phyloP scores from a whole-genome alignment of 2,797 vertebrate genomes.

The Enteromius trimaculatus region DNA sequence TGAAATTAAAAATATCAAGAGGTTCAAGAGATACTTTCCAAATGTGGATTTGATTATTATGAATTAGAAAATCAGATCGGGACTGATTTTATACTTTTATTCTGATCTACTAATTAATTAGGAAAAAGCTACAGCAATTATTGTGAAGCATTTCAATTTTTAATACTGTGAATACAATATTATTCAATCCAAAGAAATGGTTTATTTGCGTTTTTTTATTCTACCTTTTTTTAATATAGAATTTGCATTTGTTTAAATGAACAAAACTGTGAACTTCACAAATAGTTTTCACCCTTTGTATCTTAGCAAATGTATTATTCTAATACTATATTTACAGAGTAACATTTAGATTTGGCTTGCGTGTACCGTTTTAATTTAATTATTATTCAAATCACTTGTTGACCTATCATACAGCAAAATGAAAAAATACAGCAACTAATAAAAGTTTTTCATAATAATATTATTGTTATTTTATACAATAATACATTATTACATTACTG shows the following conservation, averaged over 20 bases:
- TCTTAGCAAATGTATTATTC: background rate
- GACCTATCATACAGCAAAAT: background rate
- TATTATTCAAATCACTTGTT: background rate
- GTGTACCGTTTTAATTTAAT: background rate
- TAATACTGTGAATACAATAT: background rate
- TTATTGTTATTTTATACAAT: background rate
- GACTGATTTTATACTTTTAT: background rate
- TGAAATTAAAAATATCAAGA: background rate
- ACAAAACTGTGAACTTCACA: background rate
- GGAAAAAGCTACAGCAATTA: background rate
- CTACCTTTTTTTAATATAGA: background rate
- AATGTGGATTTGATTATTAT: background rate
- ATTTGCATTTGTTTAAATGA: background rate
- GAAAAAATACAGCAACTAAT: background rate
- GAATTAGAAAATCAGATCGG: background rate
- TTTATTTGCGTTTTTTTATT: background rate
- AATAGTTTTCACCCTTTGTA: background rate
- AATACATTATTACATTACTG: background rate
- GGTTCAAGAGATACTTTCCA: background rate
- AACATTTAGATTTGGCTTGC: background rate
- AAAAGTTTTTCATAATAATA: background rate
- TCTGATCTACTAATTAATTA: background rate
- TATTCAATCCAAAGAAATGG: background rate
- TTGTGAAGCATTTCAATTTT: background rate
- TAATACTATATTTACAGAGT: background rate